A percentile compares a stretch with the other conserved stretches of the same genome.
These are phyloP conservation scores for Corythaeola cristata DNA, from an alignment of 2,113 vertebrate species.

Conservation along the genomic window DNA sequence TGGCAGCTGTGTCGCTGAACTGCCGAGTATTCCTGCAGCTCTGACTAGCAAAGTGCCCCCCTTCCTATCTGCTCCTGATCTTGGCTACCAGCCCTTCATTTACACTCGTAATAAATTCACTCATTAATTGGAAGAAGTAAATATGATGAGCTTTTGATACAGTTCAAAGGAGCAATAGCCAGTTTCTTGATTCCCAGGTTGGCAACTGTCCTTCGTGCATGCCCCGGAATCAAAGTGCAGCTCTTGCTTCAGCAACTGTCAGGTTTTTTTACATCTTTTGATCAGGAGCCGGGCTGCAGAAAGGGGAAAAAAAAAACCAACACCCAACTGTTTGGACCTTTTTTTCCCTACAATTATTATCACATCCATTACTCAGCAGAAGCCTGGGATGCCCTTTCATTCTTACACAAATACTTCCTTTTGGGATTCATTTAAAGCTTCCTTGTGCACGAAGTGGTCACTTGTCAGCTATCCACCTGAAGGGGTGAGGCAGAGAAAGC, in stretches of 20 bases:
- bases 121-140: constrained; percentile 31
- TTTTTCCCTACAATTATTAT: constrained; percentile 37
- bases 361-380: constrained; percentile 66
- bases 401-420: constrained; percentile 60
- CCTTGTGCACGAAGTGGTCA: constrained; percentile 56
- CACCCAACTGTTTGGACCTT: constrained; percentile 43
- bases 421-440: constrained; percentile 62
- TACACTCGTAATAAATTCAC: background rate
- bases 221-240: background rate
- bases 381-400: constrained; percentile 37
- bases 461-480: constrained; percentile 71
- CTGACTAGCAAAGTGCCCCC: background rate
- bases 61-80: background rate
- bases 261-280: constrained; percentile 33
- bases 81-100: background rate
- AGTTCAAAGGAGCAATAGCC: constrained; percentile 41
- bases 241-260: background rate
- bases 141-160: constrained; percentile 41
- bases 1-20: background rate
- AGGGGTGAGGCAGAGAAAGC: constrained; percentile 65
- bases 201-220: constrained; percentile 1
- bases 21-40: accelerated
- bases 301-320: background rate
- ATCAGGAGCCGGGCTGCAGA: constrained; percentile 44
- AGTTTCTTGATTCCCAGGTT: constrained; percentile 4